Conservation (phyloP, 2,797 vertebrate species). For the Cuniculus paca region DNA sequence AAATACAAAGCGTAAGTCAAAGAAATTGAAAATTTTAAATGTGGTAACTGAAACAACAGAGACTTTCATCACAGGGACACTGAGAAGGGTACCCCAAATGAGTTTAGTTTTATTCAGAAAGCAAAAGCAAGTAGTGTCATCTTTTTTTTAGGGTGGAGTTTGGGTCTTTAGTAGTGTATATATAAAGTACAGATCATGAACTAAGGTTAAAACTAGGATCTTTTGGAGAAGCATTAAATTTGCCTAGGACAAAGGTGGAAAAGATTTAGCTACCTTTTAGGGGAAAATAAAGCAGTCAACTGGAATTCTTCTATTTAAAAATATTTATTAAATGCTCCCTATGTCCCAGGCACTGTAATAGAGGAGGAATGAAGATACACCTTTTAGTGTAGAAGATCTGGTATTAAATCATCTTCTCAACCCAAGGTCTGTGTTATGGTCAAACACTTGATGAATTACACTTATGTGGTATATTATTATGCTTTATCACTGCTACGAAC, state of each 20-base stretch:
- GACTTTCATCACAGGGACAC: background rate
- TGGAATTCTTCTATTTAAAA: slow-evolving; percentile 31
- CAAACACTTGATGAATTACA: background rate
- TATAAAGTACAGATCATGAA: background rate
- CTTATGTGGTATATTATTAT: background rate
- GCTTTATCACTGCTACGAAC: background rate
- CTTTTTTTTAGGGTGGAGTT: slow-evolving; percentile 11
- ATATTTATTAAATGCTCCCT: background rate
- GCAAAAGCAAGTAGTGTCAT: background rate
- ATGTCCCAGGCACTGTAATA: background rate
- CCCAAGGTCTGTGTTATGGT: background rate
- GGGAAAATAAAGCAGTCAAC: background rate
- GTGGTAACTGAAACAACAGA: slow-evolving; percentile 15
- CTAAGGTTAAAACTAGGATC: background rate
- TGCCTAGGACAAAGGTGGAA: slow-evolving; percentile 25
- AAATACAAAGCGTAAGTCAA: background rate
- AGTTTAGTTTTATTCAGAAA: slow-evolving; percentile 52
- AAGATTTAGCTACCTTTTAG: background rate
- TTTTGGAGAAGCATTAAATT: slow-evolving; percentile 52
- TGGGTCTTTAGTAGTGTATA: slow-evolving; percentile 4
- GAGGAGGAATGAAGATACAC: background rate
- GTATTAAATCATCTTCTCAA: background rate
- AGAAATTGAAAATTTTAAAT: background rate
- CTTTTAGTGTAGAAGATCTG: background rate
- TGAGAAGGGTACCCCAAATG: background rate